phyloP scores from a whole-genome alignment of 2,797 vertebrate genomes.

The Antrozous pallidus region DNA sequence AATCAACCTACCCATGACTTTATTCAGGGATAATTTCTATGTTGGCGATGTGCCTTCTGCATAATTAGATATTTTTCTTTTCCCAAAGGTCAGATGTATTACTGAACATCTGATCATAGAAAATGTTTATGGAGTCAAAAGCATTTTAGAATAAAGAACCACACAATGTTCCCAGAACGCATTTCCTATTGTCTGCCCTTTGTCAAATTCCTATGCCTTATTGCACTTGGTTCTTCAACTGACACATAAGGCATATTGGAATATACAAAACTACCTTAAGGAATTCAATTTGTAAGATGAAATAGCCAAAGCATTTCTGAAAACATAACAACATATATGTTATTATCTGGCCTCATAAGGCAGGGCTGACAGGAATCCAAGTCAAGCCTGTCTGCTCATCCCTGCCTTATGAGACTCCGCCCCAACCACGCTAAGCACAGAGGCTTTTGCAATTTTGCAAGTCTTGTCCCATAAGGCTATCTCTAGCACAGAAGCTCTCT shows the following conservation, averaged over 20 bases:
- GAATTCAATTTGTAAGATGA: background rate
- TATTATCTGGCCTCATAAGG: background rate
- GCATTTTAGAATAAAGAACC: background rate
- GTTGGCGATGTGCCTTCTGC: slow-evolving; percentile 20
- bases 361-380: too few species aligned
- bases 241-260: background rate
- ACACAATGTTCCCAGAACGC: background rate
- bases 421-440: too few species aligned
- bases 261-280: slow-evolving; percentile 38
- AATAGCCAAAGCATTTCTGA: slow-evolving; percentile 25
- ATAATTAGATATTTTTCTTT: slow-evolving; percentile 67
- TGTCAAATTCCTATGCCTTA: background rate
- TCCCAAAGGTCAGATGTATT: slow-evolving; percentile 52
- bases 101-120: slow-evolving; percentile 37
- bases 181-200: background rate
- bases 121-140: slow-evolving; percentile 48
- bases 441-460: too few species aligned
- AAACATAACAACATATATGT: background rate
- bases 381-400: too few species aligned
- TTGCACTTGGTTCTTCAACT: background rate
- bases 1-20: slow-evolving; percentile 37
- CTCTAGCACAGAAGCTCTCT: too few species aligned
- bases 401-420: too few species aligned
- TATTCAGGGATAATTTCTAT: slow-evolving; percentile 43
- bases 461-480: too few species aligned